Percentiles rank a stretch among this genome's conserved stretches.
phyloP scores from a whole-genome alignment of 2,888 invertebrate genomes.

The Gymnocheta viridis region DNA sequence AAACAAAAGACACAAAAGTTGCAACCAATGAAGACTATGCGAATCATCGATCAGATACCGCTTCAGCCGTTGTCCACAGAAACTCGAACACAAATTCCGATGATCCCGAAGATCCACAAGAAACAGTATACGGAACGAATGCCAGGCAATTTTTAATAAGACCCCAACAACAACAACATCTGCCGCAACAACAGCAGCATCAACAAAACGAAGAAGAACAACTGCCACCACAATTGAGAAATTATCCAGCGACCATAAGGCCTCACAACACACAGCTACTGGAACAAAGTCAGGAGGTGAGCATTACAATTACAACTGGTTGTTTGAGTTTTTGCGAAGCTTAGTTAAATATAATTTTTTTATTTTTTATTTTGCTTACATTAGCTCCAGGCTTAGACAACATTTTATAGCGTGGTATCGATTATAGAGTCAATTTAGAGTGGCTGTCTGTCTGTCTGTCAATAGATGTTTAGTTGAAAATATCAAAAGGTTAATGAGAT shows the following conservation, averaged over 20 bases:
- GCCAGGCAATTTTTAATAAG: conserved; percentile 80
- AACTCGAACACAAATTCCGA: conserved; percentile 71
- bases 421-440: conserved; percentile 30
- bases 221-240: conserved; percentile 78
- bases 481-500: conserved; percentile 70
- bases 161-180: conserved; percentile 77
- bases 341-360: neutral
- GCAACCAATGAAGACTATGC: conserved; percentile 77
- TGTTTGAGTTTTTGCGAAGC: neutral
- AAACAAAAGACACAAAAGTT: conserved; percentile 78
- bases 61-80: conserved; percentile 67
- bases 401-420: conserved; percentile 24
- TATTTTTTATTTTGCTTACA: neutral
- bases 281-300: conserved; percentile 81
- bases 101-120: conserved; percentile 80
- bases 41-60: conserved; percentile 77
- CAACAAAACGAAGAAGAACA: conserved; percentile 78
- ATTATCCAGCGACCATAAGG: conserved; percentile 77
- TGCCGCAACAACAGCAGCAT: conserved; percentile 76
- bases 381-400: neutral
- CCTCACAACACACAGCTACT: conserved; percentile 79
- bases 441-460: conserved; percentile 51
- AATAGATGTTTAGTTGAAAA: conserved; percentile 63
- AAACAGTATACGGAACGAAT: conserved; percentile 80
- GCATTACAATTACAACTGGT: conserved; percentile 55